Base-by-base conservation (phyloP, 2,888 invertebrate genomes). In the Ephialtes manifestator region DNA sequence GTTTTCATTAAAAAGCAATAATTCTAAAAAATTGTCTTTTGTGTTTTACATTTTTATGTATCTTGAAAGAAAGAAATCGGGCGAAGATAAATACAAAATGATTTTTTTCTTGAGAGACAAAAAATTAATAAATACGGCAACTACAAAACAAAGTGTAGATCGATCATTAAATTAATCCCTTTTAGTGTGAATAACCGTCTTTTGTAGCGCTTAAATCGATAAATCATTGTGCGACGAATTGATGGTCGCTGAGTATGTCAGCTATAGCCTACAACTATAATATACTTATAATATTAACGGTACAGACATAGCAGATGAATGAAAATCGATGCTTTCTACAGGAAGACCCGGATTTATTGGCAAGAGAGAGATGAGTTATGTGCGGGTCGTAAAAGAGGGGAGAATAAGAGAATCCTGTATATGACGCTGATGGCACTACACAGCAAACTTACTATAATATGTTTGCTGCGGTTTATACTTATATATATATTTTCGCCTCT, bases 201-300 rank as follows among this genome's bases (percentile, higher is more conserved):
- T 72, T 85, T 86, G 63, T 48, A 53, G 31, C 53, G 76, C 46
- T 80, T 76, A 68, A 68, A 70, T 81, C 82, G 76, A 86, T 81
- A 79, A 84, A 84, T 86, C 84, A 86, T 70, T 24, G 68, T 71
- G 60, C 67, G 81, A 84, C 85, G 80, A 81, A 72, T 68, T 46
- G 75, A 75, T 48, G 39, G 24, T 55, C 75, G 39, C 7, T 43
- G 75, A 70, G 58, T 75, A 65, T 71, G 65, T 83, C 55, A 39
- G 24, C 46, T 24, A 51, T 8, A 63, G 11, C 58, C 11, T 55
- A 60, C n/a, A 18, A 39, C 8, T 24, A 53, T 83, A 53, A 28
- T 53, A 46, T 65, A 51, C 43, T 8, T n/a, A 68, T 65, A 65
- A 55, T 53, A 72, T 35, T 28, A 67, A 65, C 53, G 18, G 39